Evolutionary conservation across 2,113 vertebrate species (phyloP), one percentile per base, ranked within the genome.

Genomic region (Passer montanus): DNA sequence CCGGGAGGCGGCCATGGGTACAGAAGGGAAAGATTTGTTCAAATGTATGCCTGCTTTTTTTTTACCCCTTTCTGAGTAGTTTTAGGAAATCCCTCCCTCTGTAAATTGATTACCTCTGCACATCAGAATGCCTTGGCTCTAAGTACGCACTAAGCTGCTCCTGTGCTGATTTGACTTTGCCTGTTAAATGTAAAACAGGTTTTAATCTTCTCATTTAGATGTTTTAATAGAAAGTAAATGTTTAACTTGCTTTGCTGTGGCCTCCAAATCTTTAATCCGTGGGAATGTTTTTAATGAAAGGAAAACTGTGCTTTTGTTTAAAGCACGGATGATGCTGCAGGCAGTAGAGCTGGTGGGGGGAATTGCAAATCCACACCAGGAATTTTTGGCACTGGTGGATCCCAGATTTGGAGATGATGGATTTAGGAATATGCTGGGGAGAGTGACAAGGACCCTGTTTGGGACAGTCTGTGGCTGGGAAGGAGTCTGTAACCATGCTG

Each of bases 181-280:
- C 93, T 95, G 95, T 93, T 96, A 94, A 84, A 94, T 79, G 84
- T 95, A 97, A 97, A 98, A 86, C 72, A 97, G 97, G 87, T 94
- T 97, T 98, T 98, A 98, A 98, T 98, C 97, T 97, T 96, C 97
- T 96, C 97, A 96, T 97, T 96, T 97, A 94, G 97, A 89, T 94
- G 91, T 96, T 97, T 97, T 97, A 97, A 96, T 97, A 96, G 97
- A 97, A 98, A 97, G 97, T 92, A 96, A 96, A 94, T 93, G 97
- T 98, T 97, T 96, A 92, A 94, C 95, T 97, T 88, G 80, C 96
- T 96, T 97, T 97, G 96, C 93, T 67, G 89, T 92, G 97, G 95
- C 95, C 79, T 78, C 95, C 66, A 47, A 94, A 94, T 96, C 97
- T 96, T 90, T 98, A 96, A 97, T 97, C 96, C 85, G 24, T 30